These are phyloP conservation scores for Argopecten irradians DNA, from an alignment of 1,140 invertebrate genomes.

Conservation along the genomic window DNA sequence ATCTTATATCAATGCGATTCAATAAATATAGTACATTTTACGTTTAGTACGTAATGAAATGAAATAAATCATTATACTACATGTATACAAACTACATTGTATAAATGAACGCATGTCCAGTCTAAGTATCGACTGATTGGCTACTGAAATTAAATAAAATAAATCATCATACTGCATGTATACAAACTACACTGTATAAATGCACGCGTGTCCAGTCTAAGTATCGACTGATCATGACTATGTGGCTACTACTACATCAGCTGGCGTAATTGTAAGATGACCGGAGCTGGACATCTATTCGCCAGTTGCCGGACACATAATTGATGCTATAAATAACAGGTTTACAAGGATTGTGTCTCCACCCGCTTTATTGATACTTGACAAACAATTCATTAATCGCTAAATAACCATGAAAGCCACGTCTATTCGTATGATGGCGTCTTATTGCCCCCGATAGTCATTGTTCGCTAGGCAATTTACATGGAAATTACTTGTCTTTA, in stretches of 20 bases:
- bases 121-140: not conserved
- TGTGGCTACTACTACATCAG: not conserved
- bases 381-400: constrained; percentile 8
- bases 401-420: not conserved
- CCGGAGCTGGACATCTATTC: not conserved
- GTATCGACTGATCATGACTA: not conserved
- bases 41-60: too few species aligned
- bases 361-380: not conserved
- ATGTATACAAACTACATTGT: too few species aligned
- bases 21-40: too few species aligned
- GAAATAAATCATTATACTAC: too few species aligned
- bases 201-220: not conserved
- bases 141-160: too few species aligned
- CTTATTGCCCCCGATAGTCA: not conserved
- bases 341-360: not conserved
- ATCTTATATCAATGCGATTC: too few species aligned
- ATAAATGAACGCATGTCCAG: too few species aligned
- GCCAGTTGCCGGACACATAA: not conserved
- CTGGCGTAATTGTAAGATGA: not conserved
- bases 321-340: not conserved
- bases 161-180: too few species aligned
- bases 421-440: not conserved
- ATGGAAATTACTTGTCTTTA: not conserved
- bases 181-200: too few species aligned
- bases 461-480: not conserved